A percentile compares a stretch with the other conserved stretches of the same genome.
Conservation (phyloP, 2,797 vertebrate genomes). For the Decapterus maruadsi region DNA sequence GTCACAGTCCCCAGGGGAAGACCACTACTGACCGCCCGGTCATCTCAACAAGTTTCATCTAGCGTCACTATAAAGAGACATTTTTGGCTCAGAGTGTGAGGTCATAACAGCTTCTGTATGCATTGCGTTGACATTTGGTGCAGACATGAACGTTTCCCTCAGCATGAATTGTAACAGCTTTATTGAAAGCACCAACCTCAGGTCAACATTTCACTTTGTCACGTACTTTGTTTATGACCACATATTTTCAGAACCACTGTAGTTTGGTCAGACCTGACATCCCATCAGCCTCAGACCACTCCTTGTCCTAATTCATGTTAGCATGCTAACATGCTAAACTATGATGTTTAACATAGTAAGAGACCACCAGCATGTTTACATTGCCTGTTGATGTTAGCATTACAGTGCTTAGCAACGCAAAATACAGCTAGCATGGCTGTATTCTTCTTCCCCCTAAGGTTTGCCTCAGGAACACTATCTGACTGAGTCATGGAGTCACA, state of each 20-base stretch:
- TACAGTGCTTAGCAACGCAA: neutral
- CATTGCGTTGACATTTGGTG: neutral
- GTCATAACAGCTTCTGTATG: neutral
- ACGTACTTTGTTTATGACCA: too few species aligned
- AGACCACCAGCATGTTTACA: neutral
- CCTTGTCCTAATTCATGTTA: neutral
- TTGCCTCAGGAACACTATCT: neutral
- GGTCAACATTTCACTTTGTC: neutral
- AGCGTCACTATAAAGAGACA: neutral
- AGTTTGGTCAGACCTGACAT: neutral
- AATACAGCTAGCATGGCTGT: neutral
- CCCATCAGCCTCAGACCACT: neutral
- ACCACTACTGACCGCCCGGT: neutral
- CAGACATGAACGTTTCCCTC: neutral
- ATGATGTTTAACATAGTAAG: neutral
- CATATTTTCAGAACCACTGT: neutral
- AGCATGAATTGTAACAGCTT: neutral
- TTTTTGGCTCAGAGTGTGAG: neutral
- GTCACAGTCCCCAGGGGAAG: neutral
- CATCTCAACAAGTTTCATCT: neutral
- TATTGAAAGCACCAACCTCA: neutral
- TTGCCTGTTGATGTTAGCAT: neutral
- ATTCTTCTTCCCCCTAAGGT: neutral
- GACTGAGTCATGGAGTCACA: neutral
- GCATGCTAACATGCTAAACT: neutral